Evolutionary conservation across 1,140 invertebrate species (phyloP), one percentile per base, ranked within the genome.

Genomic region (Ridgeia piscesae): DNA sequence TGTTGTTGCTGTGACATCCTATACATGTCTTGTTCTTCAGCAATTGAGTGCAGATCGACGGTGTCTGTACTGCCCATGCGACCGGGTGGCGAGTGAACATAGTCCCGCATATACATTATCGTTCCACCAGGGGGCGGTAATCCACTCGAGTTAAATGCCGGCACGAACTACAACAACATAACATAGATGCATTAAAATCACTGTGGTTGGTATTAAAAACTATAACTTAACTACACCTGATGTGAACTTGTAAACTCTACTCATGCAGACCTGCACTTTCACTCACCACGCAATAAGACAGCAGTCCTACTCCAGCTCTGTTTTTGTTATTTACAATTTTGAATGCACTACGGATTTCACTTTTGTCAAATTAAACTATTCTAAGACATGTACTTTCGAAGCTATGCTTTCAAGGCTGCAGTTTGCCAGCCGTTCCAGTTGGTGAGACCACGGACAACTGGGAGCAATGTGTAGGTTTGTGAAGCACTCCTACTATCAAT

Each of bases 51-150:
- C 0, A 77, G 58, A 21, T 77, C 42, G 34, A 91, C 17, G 35
- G 1, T 35, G 31, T 91, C 91, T 14, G 11, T 48, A n/a, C 91
- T 91, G 91, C 91, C 42, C 33, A 42, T 42, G 34, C 91, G 91
- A 6, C 48, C 33, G 6, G 33, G 91, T 91, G 91, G 35, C 48
- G 34, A 0, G 33, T 35, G 33, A 17, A 21, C 34, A 35, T 14
- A 90, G 89, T 35, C 89, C 33, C 0, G 89, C 33, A 21, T 34
- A 14, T 34, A 90, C 33, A 90, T 48, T 35, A 58, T 35, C 34
- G 91, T 91, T 35, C 91, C 91, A 91, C 91, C 91, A 35, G 91
- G 91, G 42, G 91, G 91, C 35, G 91, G 91, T 11, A 91, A 34
- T 11, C 91, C 91, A 77, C 58, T 77, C 58, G 58, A 77, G 58